A percentile compares a stretch with the other conserved stretches of the same genome.
Conservation (phyloP, 2,797 vertebrate genomes). For the Eleutherodactylus coqui region DNA sequence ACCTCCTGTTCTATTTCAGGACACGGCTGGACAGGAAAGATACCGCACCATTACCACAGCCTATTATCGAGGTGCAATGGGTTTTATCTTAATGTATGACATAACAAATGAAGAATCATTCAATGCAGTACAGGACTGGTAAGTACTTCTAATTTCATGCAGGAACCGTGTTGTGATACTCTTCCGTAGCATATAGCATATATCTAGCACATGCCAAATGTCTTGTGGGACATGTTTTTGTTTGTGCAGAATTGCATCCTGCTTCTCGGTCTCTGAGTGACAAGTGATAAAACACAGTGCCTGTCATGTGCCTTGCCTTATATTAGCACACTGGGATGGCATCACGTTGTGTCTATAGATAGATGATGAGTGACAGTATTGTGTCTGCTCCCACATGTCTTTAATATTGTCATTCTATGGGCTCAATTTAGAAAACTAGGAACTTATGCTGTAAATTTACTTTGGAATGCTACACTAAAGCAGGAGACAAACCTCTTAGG, state of each 20-base stretch:
- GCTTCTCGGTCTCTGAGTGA: not conserved
- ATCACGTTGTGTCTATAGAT: not conserved
- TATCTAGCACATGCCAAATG: not conserved
- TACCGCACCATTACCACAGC: constrained; percentile 98
- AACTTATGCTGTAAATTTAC: not conserved
- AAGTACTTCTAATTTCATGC: constrained; percentile 69
- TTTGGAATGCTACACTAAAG: no score
- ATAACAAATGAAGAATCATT: constrained; percentile 98
- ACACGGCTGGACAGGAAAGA: constrained; percentile 96
- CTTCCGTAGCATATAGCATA: not conserved
- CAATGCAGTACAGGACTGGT: constrained; percentile 96
- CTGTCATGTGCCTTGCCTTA: not conserved
- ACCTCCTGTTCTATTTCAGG: constrained; percentile 74
- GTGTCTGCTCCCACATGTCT: not conserved
- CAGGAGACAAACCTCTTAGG: no score
- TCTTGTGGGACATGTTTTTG: not conserved
- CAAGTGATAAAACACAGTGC: not conserved
- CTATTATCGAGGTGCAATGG: constrained; percentile 97
- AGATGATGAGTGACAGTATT: not conserved
- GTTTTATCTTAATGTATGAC: constrained; percentile 99
- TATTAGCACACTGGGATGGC: not conserved
- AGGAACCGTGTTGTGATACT: not conserved
- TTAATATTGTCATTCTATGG: not conserved
- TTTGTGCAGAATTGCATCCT: not conserved
- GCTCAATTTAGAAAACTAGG: not conserved